These are phyloP conservation scores for Danio albolineatus DNA, from an alignment of 2,797 vertebrate species.

Conservation along the genomic window DNA sequence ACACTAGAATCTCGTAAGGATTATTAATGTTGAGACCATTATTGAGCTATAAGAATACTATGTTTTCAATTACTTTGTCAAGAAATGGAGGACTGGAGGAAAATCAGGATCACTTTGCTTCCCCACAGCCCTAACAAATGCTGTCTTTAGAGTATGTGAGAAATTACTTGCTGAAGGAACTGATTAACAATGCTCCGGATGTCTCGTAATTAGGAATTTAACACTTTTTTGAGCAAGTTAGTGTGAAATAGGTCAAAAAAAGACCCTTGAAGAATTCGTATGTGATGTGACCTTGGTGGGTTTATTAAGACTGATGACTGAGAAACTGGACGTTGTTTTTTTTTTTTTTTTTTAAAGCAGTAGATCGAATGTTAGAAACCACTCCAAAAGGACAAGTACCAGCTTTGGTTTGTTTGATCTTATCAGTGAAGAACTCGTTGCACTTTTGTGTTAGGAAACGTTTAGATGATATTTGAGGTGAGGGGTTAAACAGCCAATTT, in stretches of 20 bases:
- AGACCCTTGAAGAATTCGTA: neutral
- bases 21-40: slow-evolving; percentile 12
- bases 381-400: neutral
- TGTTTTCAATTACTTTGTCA: slow-evolving; percentile 12
- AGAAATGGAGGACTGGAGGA: neutral
- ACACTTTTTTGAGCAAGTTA: slow-evolving; percentile 16
- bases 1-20: slow-evolving; percentile 16
- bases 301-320: slow-evolving; percentile 15
- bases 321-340: neutral
- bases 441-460: slow-evolving; percentile 1
- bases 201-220: slow-evolving; percentile 27
- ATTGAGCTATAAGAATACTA: neutral
- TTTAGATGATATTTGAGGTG: slow-evolving; percentile 29
- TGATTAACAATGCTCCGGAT: slow-evolving; percentile 26
- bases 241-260: neutral
- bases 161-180: neutral
- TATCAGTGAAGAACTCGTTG: slow-evolving; percentile 8
- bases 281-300: slow-evolving; percentile 10
- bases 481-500: slow-evolving; percentile 19
- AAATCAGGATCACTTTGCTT: slow-evolving; percentile 1
- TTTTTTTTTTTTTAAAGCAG: neutral
- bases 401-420: neutral
- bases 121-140: neutral
- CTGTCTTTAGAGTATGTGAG: neutral
- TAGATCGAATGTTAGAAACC: neutral